Evolutionary conservation across 1,140 invertebrate species (phyloP).

Genomic region (Cyclargus thomasi): DNA sequence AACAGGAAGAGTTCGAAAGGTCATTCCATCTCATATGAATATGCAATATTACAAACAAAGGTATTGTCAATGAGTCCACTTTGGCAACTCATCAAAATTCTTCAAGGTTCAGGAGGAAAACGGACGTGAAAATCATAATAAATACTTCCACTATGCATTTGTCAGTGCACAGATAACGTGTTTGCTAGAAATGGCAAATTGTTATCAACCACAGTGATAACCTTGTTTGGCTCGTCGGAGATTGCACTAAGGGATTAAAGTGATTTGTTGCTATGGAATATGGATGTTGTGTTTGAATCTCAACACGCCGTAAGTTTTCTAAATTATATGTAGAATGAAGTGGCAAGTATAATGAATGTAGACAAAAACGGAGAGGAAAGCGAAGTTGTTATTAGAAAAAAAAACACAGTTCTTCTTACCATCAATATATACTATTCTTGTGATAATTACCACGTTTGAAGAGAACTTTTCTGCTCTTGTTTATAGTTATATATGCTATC

Average conservation of each 20-base stretch:
- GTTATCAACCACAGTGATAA: not conserved
- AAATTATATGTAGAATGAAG: no score
- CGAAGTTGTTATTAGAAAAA: no score
- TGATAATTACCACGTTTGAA: no score
- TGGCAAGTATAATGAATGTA: no score
- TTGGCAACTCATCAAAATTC: not conserved
- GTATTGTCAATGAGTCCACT: not conserved
- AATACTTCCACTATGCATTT: not conserved
- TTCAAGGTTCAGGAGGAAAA: not conserved
- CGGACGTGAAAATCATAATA: not conserved
- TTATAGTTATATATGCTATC: no score
- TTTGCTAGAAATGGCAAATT: slow-evolving; percentile 1
- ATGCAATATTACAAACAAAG: not conserved
- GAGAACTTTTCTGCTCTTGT: no score
- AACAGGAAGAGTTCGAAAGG: no score
- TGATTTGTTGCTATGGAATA: not conserved
- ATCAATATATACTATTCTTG: no score
- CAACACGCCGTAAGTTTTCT: no score
- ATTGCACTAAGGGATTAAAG: not conserved
- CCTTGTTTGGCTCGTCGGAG: not conserved
- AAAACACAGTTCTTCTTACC: no score
- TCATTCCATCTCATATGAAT: no score
- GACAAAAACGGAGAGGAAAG: no score
- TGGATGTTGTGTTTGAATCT: not conserved
- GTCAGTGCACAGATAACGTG: not conserved